Percentiles rank a stretch among this genome's conserved stretches.
phyloP scores from a whole-genome alignment of 2,888 invertebrate genomes.

The Spialia ferax region DNA sequence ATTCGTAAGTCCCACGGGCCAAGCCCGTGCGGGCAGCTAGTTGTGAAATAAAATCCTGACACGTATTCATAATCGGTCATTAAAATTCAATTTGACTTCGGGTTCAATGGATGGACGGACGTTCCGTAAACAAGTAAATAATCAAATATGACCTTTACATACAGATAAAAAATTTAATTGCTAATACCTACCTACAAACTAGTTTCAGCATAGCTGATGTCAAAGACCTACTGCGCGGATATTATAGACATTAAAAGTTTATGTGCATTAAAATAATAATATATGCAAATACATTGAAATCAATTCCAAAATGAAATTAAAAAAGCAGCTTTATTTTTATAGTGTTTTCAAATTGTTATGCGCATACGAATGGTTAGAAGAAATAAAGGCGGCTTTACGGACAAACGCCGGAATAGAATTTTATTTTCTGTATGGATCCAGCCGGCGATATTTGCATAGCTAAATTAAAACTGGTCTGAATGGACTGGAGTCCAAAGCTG shows the following conservation, averaged over 20 bases:
- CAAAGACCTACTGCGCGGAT: neutral
- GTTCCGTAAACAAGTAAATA: neutral
- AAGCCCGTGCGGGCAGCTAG: too few relatives aligned
- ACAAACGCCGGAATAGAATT: conserved; percentile 8
- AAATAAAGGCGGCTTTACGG: conserved; percentile 6
- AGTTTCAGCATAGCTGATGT: neutral
- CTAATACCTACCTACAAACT: neutral
- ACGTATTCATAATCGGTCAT: neutral
- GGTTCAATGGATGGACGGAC: neutral
- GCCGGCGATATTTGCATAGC: conserved; percentile 8
- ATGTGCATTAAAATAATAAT: neutral
- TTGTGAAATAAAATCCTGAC: neutral
- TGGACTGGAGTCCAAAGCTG: conserved; percentile 5
- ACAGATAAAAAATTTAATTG: neutral
- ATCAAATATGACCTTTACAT: neutral
- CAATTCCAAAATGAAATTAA: too few relatives aligned
- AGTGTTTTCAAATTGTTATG: conserved; percentile 7
- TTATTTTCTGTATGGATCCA: conserved; percentile 15
- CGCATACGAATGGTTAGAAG: neutral
- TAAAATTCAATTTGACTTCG: neutral
- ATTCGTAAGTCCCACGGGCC: too few relatives aligned
- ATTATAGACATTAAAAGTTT: neutral
- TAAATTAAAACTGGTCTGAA: conserved; percentile 19
- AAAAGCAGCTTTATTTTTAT: too few relatives aligned
- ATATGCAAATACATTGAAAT: too few relatives aligned